Percentiles rank a stretch among this genome's conserved stretches.
Evolutionary conservation across 2,888 invertebrate genomes (phyloP).

Genomic region (Lingula anatina): DNA sequence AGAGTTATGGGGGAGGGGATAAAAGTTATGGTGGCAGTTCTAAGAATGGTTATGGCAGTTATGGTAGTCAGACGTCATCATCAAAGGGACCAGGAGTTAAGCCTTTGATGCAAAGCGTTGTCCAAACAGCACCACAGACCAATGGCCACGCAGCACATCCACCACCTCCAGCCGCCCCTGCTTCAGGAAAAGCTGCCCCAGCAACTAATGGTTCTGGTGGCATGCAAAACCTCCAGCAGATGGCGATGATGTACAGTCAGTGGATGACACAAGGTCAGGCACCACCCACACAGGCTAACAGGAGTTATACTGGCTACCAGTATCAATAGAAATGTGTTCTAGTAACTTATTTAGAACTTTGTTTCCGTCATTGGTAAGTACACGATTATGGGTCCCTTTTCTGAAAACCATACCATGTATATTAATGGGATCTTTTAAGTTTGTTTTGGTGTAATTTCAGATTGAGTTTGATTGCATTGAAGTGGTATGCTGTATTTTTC

Average conservation of each 20-base stretch:
- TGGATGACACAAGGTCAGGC: conserved; percentile 14
- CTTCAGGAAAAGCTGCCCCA: background rate
- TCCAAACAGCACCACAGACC: background rate
- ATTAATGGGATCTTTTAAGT: too few relatives aligned
- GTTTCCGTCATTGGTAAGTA: too few relatives aligned
- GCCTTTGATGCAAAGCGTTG: too few relatives aligned
- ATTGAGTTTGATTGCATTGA: too few relatives aligned
- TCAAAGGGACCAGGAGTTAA: background rate
- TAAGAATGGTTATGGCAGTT: background rate
- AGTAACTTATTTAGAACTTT: too few relatives aligned
- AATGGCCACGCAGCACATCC: conserved; percentile 5
- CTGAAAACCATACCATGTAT: too few relatives aligned
- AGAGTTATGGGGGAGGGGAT: background rate
- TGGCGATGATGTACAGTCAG: conserved; percentile 22
- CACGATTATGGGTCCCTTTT: too few relatives aligned
- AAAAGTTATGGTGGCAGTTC: background rate
- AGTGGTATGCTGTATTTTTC: too few relatives aligned
- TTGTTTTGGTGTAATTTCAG: too few relatives aligned
- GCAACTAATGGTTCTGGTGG: conserved; percentile 3
- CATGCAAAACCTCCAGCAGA: conserved; percentile 11
- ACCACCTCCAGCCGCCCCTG: background rate
- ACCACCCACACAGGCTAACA: background rate
- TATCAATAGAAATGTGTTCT: background rate
- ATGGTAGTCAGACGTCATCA: background rate
- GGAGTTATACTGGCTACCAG: background rate